A percentile compares a stretch with the other conserved stretches of the same genome.
Evolutionary conservation across 2,113 vertebrate genomes (phyloP).

Genomic region (zebrafish (Danio rerio)): GRCz12tu NC_133196.1:14658001-14658500

Average conservation of each 20-base stretch:
- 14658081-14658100: background rate
- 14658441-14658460: slow-evolving; percentile 1
- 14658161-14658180: slow-evolving; percentile 89
- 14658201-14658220: slow-evolving; percentile 82
- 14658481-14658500: background rate
- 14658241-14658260: background rate
- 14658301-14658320: background rate
- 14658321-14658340: background rate
- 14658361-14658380: background rate
- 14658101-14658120: slow-evolving; percentile 55
- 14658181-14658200: slow-evolving; percentile 89
- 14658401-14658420: background rate
- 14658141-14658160: slow-evolving; percentile 87
- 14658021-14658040: background rate
- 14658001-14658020: background rate
- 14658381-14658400: background rate
- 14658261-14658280: background rate
- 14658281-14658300: slow-evolving; percentile 32
- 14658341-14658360: background rate
- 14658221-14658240: background rate
- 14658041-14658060: background rate
- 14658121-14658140: slow-evolving; percentile 89
- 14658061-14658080: background rate
- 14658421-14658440: background rate
- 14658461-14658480: background rate